Conservation (phyloP, 2,888 invertebrate genomes). For the Chelonus formosanus region DNA sequence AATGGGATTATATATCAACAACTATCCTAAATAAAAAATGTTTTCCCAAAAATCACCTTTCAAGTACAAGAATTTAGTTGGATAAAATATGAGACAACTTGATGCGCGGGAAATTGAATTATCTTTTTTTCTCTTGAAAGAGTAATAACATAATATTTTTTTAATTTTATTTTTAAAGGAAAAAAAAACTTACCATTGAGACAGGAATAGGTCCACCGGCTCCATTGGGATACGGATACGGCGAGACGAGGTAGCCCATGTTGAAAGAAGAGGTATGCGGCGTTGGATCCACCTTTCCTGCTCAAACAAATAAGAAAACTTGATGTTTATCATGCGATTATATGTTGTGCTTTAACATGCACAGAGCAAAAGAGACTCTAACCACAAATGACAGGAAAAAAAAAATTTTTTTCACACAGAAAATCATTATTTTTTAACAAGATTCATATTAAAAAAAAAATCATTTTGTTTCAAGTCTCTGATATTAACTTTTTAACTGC, state of each 20-base stretch:
- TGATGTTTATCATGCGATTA: conserved; percentile 39
- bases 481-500: no score
- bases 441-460: no score
- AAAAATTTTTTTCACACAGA: conserved; percentile 29
- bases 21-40: no score
- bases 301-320: conserved; percentile 52
- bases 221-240: conserved; percentile 90
- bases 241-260: conserved; percentile 92
- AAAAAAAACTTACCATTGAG: conserved; percentile 80
- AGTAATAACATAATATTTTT: no score
- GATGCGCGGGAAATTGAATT: no score
- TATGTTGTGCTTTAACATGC: conserved; percentile 34
- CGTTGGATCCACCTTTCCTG: conserved; percentile 84
- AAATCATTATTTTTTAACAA: not conserved
- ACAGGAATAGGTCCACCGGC: conserved; percentile 85
- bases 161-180: no score
- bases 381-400: conserved; percentile 25
- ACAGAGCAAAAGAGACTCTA: conserved; percentile 23
- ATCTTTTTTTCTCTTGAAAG: no score
- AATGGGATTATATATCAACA: no score
- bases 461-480: not conserved
- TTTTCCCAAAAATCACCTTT: no score
- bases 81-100: no score
- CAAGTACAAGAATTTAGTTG: no score
- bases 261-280: conserved; percentile 84